A percentile compares a stretch with the other conserved stretches of the same genome.
phyloP scores from a whole-genome alignment of 2,888 invertebrate species.

The Pandemis cinnamomeana region DNA sequence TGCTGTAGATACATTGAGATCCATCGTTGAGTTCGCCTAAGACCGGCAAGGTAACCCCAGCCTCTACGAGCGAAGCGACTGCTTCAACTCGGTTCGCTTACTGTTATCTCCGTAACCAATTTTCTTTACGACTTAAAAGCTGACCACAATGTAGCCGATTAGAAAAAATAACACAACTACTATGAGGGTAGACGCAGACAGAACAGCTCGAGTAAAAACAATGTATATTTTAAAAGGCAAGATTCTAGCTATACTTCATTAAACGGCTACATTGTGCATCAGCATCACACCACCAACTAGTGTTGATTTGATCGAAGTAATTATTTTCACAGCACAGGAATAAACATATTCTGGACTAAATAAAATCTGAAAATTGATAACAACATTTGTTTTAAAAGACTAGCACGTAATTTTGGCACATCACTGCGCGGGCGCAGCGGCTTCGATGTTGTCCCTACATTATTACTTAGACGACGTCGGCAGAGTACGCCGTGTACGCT shows the following conservation, averaged over 20 bases:
- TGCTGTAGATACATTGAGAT: constrained; percentile 32
- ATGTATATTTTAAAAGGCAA: constrained; percentile 29
- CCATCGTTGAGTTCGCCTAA: constrained; percentile 36
- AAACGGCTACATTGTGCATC: constrained; percentile 63
- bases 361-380: constrained; percentile 84
- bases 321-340: constrained; percentile 81
- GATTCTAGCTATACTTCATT: constrained; percentile 29
- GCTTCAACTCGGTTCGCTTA: constrained; percentile 18
- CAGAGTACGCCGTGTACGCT: constrained; percentile 25
- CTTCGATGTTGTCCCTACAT: constrained; percentile 72
- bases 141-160: constrained; percentile 47
- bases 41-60: constrained; percentile 13
- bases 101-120: constrained; percentile 17
- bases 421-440: constrained; percentile 68
- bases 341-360: constrained; percentile 84
- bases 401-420: constrained; percentile 85
- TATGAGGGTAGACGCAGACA: constrained; percentile 6
- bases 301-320: constrained; percentile 81
- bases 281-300: constrained; percentile 58
- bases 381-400: constrained; percentile 82
- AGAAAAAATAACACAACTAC: constrained; percentile 17
- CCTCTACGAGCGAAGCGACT: constrained; percentile 7
- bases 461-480: constrained; percentile 35
- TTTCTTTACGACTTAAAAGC: constrained; percentile 43
- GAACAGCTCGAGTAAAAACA: constrained; percentile 13